Evolutionary conservation across 2,888 invertebrate species (phyloP).

Genomic region (Microctonus aethiopoides): DNA sequence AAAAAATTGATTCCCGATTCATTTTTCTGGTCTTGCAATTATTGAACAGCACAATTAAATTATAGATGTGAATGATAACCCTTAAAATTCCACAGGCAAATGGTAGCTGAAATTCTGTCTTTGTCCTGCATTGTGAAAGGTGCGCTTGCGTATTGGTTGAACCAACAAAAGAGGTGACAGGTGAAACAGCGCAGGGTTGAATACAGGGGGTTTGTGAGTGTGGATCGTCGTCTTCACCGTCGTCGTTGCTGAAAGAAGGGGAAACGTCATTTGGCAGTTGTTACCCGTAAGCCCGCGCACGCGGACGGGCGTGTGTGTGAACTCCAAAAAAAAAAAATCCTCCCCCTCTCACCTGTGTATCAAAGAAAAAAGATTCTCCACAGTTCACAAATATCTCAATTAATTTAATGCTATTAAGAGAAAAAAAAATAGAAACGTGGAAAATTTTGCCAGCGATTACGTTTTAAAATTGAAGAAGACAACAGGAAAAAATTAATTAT

Average conservation of each 20-base stretch:
- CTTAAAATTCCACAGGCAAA: background rate
- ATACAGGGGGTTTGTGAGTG: slow-evolving; percentile 28
- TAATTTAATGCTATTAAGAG: background rate
- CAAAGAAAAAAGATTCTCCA: background rate
- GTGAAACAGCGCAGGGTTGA: slow-evolving; percentile 28
- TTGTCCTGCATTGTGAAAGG: background rate
- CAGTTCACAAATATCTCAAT: background rate
- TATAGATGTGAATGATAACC: background rate
- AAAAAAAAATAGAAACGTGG: slow-evolving; percentile 1
- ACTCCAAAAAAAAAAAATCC: slow-evolving; percentile 6
- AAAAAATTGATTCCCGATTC: background rate
- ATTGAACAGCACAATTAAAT: background rate
- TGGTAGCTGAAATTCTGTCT: background rate
- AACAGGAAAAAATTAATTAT: background rate
- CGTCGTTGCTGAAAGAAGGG: slow-evolving; percentile 50
- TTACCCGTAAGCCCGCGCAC: slow-evolving; percentile 65
- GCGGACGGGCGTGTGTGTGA: slow-evolving; percentile 61
- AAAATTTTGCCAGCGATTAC: slow-evolving; percentile 12
- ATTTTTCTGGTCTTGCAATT: too few species aligned
- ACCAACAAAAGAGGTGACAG: slow-evolving; percentile 14
- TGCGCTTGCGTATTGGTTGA: slow-evolving; percentile 21
- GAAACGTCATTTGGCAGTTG: slow-evolving; percentile 61
- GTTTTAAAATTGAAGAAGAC: background rate
- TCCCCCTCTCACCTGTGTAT: slow-evolving; percentile 36
- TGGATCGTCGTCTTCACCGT: background rate